A percentile compares a stretch with the other conserved stretches of the same genome.
These are phyloP conservation scores for Periphyllus acericola DNA, from an alignment of 2,888 invertebrate species.

Conservation along the genomic window DNA sequence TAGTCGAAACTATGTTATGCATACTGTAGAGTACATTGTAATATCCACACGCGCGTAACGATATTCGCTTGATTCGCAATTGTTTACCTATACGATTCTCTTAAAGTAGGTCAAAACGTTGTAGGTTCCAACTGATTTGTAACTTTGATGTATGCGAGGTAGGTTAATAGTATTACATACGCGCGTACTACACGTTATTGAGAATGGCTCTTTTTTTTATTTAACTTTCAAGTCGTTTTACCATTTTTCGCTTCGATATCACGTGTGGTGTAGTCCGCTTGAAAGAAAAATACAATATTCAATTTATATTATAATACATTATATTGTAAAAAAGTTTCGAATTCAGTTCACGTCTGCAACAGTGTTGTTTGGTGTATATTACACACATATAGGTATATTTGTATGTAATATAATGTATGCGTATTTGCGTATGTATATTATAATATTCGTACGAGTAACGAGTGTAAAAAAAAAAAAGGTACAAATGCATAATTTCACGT, in stretches of 20 bases:
- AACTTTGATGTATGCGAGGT: not conserved
- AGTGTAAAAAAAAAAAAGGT: not conserved
- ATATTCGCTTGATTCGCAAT: not conserved
- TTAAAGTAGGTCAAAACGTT: not conserved
- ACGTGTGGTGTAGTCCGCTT: not conserved
- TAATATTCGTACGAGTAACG: not conserved
- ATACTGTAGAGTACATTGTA: no score
- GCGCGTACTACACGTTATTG: not conserved
- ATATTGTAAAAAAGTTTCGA: not conserved
- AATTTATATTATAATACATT: not conserved
- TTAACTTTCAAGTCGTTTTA: not conserved
- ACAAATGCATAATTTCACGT: not conserved
- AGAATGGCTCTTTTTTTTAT: not conserved
- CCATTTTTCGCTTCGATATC: not conserved
- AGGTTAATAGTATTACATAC: constrained; percentile 7
- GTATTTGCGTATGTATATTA: no score
- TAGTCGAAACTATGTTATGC: not conserved
- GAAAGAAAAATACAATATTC: not conserved
- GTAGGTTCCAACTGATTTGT: not conserved
- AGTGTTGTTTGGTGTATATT: not conserved
- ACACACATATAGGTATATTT: no score
- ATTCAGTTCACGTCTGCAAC: constrained; percentile 18
- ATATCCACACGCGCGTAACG: not conserved
- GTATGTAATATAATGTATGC: no score
- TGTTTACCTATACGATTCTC: not conserved